These are phyloP conservation scores for Lophotis ruficrista DNA, from an alignment of 2,113 vertebrate species.

Conservation along the genomic window DNA sequence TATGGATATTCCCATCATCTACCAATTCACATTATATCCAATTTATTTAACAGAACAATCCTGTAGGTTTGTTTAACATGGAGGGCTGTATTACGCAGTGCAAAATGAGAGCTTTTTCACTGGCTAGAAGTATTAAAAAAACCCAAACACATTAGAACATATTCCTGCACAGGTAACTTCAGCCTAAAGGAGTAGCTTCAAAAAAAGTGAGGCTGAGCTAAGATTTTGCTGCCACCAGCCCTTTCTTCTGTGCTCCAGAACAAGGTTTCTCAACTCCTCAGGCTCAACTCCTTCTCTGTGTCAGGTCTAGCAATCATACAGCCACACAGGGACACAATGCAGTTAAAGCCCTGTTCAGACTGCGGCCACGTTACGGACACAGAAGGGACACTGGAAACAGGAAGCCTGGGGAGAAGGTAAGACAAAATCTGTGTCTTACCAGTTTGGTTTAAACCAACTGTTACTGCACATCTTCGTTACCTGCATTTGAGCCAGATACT, in stretches of 20 bases:
- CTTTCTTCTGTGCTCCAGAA: not conserved
- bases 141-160: not conserved
- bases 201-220: not conserved
- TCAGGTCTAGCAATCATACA: not conserved
- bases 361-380: not conserved
- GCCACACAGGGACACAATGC: accelerated
- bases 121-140: not conserved
- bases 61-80: not conserved
- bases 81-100: not conserved
- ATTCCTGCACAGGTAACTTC: not conserved
- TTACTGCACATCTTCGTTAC: not conserved
- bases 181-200: not conserved
- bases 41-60: not conserved
- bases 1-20: not conserved
- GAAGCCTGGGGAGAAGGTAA: not conserved
- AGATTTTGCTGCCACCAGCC: not conserved
- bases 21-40: not conserved
- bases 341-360: not conserved
- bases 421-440: not conserved
- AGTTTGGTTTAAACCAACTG: not conserved
- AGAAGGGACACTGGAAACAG: not conserved
- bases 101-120: not conserved
- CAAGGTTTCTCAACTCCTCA: not conserved
- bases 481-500: not conserved
- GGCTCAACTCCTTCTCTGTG: not conserved